Evolutionary conservation across 2,888 invertebrate genomes (phyloP), one percentile per base, ranked within the genome.

Genomic region (Lissocephala sabroskyi): DNA sequence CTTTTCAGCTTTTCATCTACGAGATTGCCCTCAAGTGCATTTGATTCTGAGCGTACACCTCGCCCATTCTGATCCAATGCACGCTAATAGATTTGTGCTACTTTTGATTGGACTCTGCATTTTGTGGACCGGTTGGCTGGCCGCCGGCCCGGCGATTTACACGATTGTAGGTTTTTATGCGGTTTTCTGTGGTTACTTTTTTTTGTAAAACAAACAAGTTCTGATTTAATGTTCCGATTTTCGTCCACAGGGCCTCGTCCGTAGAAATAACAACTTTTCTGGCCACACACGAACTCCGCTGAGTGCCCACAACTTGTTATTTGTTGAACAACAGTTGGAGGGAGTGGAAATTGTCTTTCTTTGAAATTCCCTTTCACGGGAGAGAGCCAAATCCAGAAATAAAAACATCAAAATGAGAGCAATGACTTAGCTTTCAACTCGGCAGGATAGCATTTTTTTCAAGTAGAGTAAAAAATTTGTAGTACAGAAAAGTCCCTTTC

Each of bases 251-350:
- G 47, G 35, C 52, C 53, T 50, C 53, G 46, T 51, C 35, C 35
- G 40, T 19, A 53, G 19, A 39, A 18, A 43, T 32, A 52, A 65
- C 45, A 41, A 4, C 49, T 42, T 46, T 35, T 23, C 28, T 23
- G 52, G 57, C 54, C 62, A 55, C 58, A 68, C 65, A 65, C 46
- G 42, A 17, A 45, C 47, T 51, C 40, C 23, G 43, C 32, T 58
- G n/a, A n/a, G n/a, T n/a, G n/a, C n/a, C n/a, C n/a, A n/a, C n/a
- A n/a, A n/a, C n/a, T n/a, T n/a, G n/a, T n/a, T n/a, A n/a, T n/a
- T n/a, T n/a, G n/a, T n/a, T n/a, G n/a, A n/a, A n/a, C n/a, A n/a
- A n/a, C n/a, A n/a, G n/a, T n/a, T n/a, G n/a, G n/a, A n/a, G n/a
- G n/a, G n/a, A n/a, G n/a, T n/a, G n/a, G n/a, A n/a, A n/a, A n/a